A percentile compares a stretch with the other conserved stretches of the same genome.
Evolutionary conservation across 1,140 invertebrate species (phyloP).

Genomic region (Trichonephila clavata): DNA sequence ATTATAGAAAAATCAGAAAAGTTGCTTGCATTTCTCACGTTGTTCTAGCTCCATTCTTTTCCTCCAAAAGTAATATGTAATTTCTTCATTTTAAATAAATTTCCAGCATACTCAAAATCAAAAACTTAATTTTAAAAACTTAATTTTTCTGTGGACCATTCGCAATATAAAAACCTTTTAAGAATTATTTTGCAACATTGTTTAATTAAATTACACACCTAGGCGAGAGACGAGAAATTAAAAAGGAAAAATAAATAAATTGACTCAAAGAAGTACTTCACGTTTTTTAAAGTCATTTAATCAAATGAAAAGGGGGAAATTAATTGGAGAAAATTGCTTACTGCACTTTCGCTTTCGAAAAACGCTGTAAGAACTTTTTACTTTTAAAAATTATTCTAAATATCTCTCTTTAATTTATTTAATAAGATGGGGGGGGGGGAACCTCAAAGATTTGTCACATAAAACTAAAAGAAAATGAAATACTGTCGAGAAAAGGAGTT

Average conservation of each 20-base stretch:
- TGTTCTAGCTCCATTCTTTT: no score
- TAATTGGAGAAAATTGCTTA: slow-evolving; percentile 1
- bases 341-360: neutral
- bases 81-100: no score
- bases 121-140: no score
- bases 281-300: neutral
- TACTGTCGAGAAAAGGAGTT: neutral
- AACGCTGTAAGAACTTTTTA: neutral
- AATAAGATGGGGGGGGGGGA: neutral
- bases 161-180: no score
- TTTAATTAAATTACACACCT: neutral
- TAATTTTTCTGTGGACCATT: no score
- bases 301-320: neutral
- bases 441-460: neutral
- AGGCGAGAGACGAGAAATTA: neutral
- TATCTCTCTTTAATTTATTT: neutral
- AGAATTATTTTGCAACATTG: neutral
- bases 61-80: no score
- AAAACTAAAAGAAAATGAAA: neutral
- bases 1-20: no score
- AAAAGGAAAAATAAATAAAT: neutral
- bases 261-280: neutral
- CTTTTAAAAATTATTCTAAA: neutral
- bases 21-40: no score
- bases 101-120: no score